These are phyloP conservation scores for Phenacoccus solenopsis DNA, from an alignment of 1,140 invertebrate genomes.

Conservation along the genomic window DNA sequence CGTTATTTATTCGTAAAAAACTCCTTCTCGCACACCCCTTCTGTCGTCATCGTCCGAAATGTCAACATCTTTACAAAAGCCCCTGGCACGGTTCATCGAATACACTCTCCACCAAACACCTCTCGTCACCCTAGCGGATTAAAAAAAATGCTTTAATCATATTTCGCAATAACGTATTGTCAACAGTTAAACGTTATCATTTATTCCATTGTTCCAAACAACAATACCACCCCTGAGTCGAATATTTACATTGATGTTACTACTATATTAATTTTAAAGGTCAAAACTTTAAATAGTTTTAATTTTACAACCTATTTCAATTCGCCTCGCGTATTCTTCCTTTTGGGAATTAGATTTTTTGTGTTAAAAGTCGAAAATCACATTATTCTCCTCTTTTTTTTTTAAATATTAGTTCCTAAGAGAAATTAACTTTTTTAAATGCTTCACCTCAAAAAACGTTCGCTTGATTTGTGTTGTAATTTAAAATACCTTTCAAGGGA, in stretches of 20 bases:
- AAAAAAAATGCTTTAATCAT: background rate
- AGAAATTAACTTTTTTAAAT: background rate
- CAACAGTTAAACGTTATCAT: background rate
- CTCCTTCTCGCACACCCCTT: background rate
- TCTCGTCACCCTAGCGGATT: no score
- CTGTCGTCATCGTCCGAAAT: background rate
- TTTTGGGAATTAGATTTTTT: background rate
- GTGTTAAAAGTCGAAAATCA: background rate
- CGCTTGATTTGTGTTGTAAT: background rate
- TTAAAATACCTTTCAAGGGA: conserved; percentile 2
- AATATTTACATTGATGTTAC: background rate
- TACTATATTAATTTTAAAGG: background rate
- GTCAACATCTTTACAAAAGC: background rate
- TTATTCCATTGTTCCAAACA: background rate
- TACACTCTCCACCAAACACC: background rate
- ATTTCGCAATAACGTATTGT: background rate
- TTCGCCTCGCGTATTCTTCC: background rate
- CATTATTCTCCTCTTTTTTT: background rate
- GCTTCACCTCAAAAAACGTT: background rate
- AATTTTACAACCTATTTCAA: background rate
- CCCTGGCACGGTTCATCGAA: background rate
- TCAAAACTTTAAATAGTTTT: background rate
- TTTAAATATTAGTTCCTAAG: background rate
- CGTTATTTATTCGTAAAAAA: background rate
- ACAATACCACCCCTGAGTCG: background rate